Percentiles rank a stretch among this genome's conserved stretches.
These are phyloP conservation scores for Cheilosia variabilis DNA, from an alignment of 2,888 invertebrate species.

Conservation along the genomic window DNA sequence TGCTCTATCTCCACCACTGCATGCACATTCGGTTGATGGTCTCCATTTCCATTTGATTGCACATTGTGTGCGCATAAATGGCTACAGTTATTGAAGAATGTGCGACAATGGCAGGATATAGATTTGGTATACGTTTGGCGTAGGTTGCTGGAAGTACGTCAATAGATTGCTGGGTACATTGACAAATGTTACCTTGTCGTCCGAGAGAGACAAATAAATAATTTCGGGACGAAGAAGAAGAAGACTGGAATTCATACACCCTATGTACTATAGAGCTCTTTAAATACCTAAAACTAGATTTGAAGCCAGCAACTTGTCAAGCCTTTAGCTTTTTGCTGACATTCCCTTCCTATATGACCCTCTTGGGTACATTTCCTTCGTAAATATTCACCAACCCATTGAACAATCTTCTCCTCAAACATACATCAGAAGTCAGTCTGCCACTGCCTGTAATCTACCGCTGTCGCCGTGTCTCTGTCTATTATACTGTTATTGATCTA, in stretches of 20 bases:
- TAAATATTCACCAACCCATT: constrained; percentile 40
- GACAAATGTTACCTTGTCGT: constrained; percentile 25
- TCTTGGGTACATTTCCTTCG: constrained; percentile 5
- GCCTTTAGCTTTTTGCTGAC: neutral
- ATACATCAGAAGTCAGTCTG: neutral
- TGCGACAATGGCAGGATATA: constrained; percentile 53
- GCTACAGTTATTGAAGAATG: constrained; percentile 5
- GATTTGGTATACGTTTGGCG: constrained; percentile 9
- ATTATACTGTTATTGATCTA: constrained; percentile 52
- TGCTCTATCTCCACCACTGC: constrained; percentile 53
- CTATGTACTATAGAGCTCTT: no score
- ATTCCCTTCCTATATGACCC: neutral
- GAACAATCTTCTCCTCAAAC: neutral
- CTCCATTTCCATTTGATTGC: constrained; percentile 65
- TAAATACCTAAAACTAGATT: no score
- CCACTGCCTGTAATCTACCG: neutral
- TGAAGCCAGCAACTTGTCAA: no score
- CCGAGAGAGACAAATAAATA: neutral
- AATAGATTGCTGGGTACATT: constrained; percentile 47
- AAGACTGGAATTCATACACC: neutral
- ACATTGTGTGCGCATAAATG: constrained; percentile 53
- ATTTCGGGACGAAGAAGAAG: neutral
- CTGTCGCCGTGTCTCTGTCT: constrained; percentile 8
- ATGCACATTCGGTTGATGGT: constrained; percentile 57
- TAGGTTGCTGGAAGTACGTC: constrained; percentile 51